Base-by-base conservation (phyloP, 2,888 invertebrate genomes). In the Malachius bipustulatus region DNA sequence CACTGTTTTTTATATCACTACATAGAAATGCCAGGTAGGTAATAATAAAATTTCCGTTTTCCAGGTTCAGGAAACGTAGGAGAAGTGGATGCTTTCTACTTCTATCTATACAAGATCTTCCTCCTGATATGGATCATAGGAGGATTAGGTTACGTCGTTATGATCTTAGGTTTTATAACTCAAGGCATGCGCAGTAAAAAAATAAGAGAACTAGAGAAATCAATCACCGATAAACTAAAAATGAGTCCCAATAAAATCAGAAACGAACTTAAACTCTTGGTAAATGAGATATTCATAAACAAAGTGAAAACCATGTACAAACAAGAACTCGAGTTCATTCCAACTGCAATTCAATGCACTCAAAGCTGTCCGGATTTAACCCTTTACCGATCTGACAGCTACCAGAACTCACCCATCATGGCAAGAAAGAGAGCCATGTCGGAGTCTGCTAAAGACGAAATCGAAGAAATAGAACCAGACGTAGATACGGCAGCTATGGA, bases 111-210 rank as follows among this genome's bases (percentile, higher is more conserved):
- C 64, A 77, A 89, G 61, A 72, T 81, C 39, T 82, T 84, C 48
- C 68, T 90, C 0, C 75, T 90, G 16, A 61, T 82, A 14, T 91
- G 91, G 91, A 85, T 91, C 35, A 84, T 89, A 40, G 88, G 89
- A 52, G 90, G 91, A 0, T 69, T 91, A 42, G 90, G 90, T 1
- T 91, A 91, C 59, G 73, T 89, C 29, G 77, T 89, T 14, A 91
- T 91, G 90, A 75, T 88, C 30, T 73, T 88, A 47, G 82, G 83
- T 2, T 88, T 87, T 53, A 83, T 89, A 45, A 79, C 84, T 1
- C 72, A 76, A 38, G 82, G 78, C 3, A 71, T 83, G 73, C 67
- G 72, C 34, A 84, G 83, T 46, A 83, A 87, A 55, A 70, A 75
- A 47, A 70, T 88, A 35, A 72, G 74, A 24, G 68, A 70, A 48